phyloP scores from a whole-genome alignment of 2,113 vertebrate genomes.

The Guaruba guarouba region DNA sequence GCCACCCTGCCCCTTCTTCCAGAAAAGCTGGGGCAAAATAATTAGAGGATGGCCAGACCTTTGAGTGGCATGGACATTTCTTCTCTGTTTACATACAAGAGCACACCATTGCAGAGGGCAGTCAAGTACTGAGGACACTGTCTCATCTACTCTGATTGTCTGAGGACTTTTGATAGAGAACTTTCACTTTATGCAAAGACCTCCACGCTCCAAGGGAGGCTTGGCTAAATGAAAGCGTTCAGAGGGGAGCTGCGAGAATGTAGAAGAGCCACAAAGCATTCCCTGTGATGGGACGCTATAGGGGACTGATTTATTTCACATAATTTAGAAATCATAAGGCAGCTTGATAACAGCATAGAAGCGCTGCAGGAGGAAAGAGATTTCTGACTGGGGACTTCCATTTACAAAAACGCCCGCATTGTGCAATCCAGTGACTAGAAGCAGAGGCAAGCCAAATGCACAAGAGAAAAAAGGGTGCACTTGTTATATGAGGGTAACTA shows the following conservation, averaged over 20 bases:
- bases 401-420: not conserved
- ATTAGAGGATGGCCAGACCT: not conserved
- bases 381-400: not conserved
- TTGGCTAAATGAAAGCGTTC: not conserved
- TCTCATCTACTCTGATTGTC: not conserved
- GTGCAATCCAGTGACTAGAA: not conserved
- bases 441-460: not conserved
- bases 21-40: not conserved
- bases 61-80: not conserved
- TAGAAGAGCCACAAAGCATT: not conserved
- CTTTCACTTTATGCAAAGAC: not conserved
- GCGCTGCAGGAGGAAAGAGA: not conserved
- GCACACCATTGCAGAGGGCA: not conserved
- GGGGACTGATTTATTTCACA: not conserved
- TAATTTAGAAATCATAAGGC: not conserved
- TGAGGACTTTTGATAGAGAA: not conserved
- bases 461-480: not conserved
- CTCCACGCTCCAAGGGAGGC: not conserved
- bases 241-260: not conserved
- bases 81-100: not conserved
- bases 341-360: not conserved
- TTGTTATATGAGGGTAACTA: not conserved
- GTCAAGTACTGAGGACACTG: not conserved
- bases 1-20: not conserved
- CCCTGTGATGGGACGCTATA: not conserved